Base-by-base conservation (phyloP, 23 tunicate species). In the Oikopleura dioica region DNA sequence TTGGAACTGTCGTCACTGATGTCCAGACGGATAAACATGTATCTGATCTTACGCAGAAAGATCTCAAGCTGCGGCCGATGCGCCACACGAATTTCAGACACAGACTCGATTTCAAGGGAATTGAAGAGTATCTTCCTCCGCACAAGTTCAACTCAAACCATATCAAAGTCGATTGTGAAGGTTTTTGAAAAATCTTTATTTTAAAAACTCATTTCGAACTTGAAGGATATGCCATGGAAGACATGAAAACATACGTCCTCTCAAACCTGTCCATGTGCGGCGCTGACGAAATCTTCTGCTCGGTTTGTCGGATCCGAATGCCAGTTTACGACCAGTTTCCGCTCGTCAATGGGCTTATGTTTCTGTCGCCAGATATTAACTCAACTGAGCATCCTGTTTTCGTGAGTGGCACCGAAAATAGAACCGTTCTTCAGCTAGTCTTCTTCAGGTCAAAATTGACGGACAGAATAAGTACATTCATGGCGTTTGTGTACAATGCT, bases 251-350 rank as follows among this genome's bases (percentile, higher is more conserved):
- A 63, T 82, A 77, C 26, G 83, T 94, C 31, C 59, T 94, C 75
- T 81, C 99, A 67, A 83, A 86, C 38, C 55, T 94, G 0, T 83
- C 88, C 1, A 34, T 1, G 35, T 34, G 80, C 37, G 26, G 69
- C 69, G 78, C 37, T 21, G 37, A 78, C 21, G 78, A 69, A 35
- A 4, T 68, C 37, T 37, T n/a, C 68, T 94, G 99, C 78, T 82
- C 83, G 12, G 50, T 81, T 38, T 94, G 99, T 68, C 82, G 83
- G 51, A 78, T 38, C n/a, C 80, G 81, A 30, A 37, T 94, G 75
- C 86, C 95, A 1, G 81, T 94, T 32, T 94, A 94, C 80, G 95
- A 94, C 37, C 99, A 94, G 69, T 94, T 86, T 63, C 99, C 99
- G 29, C 59, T 94, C 59, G 69, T 94, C 55, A 88, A 86, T 69